phyloP scores from a whole-genome alignment of 2,797 vertebrate species.

The Prunella strophiata region DNA sequence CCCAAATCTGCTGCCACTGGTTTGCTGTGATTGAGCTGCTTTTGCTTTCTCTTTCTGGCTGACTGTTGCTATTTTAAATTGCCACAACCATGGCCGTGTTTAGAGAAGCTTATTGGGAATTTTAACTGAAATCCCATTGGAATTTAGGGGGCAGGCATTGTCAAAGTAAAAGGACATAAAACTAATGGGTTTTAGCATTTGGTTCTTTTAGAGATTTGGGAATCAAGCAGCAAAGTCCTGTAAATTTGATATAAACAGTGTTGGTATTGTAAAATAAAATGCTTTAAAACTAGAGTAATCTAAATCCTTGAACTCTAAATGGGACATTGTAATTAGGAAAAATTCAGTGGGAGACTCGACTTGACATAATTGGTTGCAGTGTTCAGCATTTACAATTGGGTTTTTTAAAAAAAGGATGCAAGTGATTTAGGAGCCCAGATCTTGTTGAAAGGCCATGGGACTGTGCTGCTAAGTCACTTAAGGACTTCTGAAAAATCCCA shows the following conservation, averaged over 20 bases:
- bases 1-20: not conserved
- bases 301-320: not conserved
- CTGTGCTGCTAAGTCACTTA: conserved; percentile 51
- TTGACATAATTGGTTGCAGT: conserved; percentile 3
- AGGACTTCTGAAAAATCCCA: conserved; percentile 62
- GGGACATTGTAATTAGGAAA: not conserved
- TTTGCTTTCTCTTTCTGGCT: not conserved
- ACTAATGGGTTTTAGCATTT: not conserved
- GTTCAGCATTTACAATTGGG: not conserved
- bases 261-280: not conserved
- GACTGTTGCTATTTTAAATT: not conserved
- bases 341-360: not conserved
- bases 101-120: not conserved
- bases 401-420: not conserved
- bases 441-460: conserved; percentile 25
- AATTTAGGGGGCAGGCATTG: not conserved
- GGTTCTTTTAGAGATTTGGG: not conserved
- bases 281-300: not conserved
- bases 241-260: not conserved
- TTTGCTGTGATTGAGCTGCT: conserved; percentile 51
- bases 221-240: not conserved
- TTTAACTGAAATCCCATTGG: not conserved
- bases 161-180: not conserved
- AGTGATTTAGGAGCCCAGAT: conserved; percentile 48
- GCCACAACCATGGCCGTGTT: not conserved